A percentile compares a stretch with the other conserved stretches of the same genome.
phyloP scores from a whole-genome alignment of 2,888 invertebrate genomes.

The Frankliniella fusca region DNA sequence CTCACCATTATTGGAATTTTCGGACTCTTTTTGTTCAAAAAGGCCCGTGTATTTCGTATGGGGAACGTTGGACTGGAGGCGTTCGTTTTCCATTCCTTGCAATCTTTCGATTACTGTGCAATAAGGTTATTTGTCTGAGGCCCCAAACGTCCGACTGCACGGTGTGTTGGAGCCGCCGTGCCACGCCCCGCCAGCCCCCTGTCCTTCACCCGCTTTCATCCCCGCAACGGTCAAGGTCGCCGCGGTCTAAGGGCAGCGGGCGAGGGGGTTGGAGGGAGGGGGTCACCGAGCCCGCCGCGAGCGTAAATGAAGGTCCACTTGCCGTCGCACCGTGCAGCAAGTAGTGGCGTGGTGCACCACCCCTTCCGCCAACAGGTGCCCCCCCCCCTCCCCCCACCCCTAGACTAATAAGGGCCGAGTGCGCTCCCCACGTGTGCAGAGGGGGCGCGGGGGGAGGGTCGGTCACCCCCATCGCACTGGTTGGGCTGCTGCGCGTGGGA shows the following conservation, averaged over 20 bases:
- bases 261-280: not conserved
- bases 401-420: not conserved
- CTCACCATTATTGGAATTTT: too few species aligned
- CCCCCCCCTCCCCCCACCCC: not conserved
- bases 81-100: too few species aligned
- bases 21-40: too few species aligned
- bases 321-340: not conserved
- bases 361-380: not conserved
- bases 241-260: not conserved
- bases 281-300: not conserved
- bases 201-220: too few species aligned
- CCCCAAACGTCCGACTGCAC: too few species aligned
- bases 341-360: not conserved
- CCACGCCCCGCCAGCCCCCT: too few species aligned
- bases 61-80: too few species aligned
- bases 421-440: not conserved
- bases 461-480: not conserved
- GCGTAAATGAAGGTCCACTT: not conserved
- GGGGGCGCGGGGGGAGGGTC: not conserved
- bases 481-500: conserved; percentile 8
- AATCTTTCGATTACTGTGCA: too few species aligned
- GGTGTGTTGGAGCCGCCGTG: too few species aligned
- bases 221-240: too few species aligned
- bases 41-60: too few species aligned
- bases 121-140: too few species aligned